Evolutionary conservation across 1,140 invertebrate genomes (phyloP).

Genomic region (Watersipora subatra): DNA sequence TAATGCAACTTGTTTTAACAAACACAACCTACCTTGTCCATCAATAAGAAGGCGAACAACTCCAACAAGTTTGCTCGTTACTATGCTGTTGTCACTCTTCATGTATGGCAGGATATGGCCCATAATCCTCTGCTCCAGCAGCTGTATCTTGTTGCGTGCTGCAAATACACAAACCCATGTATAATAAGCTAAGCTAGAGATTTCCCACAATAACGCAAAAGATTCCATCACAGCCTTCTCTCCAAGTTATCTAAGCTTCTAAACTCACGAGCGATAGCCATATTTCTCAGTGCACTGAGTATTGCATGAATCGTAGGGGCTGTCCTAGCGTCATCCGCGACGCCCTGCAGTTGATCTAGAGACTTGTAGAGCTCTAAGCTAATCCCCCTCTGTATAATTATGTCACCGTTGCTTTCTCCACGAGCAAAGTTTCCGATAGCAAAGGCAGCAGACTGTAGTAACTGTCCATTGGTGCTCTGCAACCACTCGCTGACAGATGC

Average conservation of each 20-base stretch:
- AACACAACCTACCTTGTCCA: conserved; percentile 52
- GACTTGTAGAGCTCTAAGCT: conserved; percentile 57
- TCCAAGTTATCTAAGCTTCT: too few relatives aligned
- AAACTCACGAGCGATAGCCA: conserved; percentile 55
- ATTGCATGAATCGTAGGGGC: conserved; percentile 67
- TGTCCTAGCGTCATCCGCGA: conserved; percentile 42
- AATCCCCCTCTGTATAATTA: conserved; percentile 64
- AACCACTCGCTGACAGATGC: conserved; percentile 61
- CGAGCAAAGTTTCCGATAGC: conserved; percentile 79
- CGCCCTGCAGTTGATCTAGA: conserved; percentile 23
- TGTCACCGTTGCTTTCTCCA: conserved; percentile 60
- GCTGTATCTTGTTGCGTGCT: conserved; percentile 55
- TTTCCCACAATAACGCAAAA: too few relatives aligned
- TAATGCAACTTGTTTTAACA: too few relatives aligned
- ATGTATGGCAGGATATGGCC: conserved; percentile 57
- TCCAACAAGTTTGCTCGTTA: conserved; percentile 72
- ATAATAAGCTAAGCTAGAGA: too few relatives aligned
- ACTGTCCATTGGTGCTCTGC: conserved; percentile 54
- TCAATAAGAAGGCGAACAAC: conserved; percentile 71
- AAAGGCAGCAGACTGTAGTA: conserved; percentile 64
- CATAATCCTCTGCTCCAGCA: conserved; percentile 56
- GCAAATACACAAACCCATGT: conserved; percentile 9
- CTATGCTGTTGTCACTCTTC: conserved; percentile 57
- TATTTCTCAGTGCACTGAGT: conserved; percentile 62
- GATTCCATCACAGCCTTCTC: too few relatives aligned